These are phyloP conservation scores for Schizopygopsis pylzovi DNA, from an alignment of 2,797 vertebrate species.

Conservation along the genomic window DNA sequence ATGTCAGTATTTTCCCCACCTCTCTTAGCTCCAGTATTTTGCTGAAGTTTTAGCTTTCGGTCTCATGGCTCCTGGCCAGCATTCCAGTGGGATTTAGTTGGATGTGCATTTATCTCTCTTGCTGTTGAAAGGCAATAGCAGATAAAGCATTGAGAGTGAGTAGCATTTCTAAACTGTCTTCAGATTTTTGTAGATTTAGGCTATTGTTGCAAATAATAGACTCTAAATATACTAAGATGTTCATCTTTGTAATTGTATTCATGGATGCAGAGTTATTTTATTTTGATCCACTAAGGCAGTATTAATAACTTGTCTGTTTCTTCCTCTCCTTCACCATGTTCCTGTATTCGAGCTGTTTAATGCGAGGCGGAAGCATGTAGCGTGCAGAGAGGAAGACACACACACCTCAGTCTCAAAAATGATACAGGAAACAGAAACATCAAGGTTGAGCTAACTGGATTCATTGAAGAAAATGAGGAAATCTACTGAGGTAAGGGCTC, in stretches of 20 bases:
- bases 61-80: neutral
- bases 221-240: neutral
- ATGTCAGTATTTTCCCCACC: neutral
- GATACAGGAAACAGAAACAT: conserved; percentile 10
- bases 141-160: neutral
- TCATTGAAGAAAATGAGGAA: neutral
- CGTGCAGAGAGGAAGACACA: conserved; percentile 5
- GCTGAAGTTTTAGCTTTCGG: neutral
- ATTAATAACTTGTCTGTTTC: neutral
- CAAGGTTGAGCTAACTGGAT: neutral
- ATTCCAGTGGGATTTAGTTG: neutral
- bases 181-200: neutral
- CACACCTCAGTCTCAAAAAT: neutral
- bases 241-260: neutral
- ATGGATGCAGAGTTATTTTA: neutral
- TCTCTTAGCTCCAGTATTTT: neutral
- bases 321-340: neutral
- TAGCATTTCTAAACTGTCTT: neutral
- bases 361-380: neutral
- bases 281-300: neutral
- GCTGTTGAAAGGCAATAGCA: neutral
- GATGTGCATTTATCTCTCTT: neutral
- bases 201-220: neutral
- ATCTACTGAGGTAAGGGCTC: neutral
- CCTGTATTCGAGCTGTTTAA: neutral